Evolutionary conservation across 2,797 vertebrate species (phyloP).

Genomic region (Psittacula echo): DNA sequence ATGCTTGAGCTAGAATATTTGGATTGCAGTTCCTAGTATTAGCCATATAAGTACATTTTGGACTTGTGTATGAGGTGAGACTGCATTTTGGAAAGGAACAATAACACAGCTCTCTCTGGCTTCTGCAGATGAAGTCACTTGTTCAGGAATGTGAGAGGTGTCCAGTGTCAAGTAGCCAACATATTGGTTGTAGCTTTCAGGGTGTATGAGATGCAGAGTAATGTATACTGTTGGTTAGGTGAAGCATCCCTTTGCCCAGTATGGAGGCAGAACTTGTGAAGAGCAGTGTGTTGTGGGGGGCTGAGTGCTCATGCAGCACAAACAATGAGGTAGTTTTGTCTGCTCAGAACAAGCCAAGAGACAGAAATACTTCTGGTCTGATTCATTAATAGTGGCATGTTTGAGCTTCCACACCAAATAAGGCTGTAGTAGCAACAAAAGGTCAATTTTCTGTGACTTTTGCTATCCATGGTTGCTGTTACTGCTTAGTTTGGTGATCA

Average conservation of each 20-base stretch:
- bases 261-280: not conserved
- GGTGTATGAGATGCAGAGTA: not conserved
- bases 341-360: not conserved
- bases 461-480: not conserved
- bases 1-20: not conserved
- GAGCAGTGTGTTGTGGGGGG: not conserved
- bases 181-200: not conserved
- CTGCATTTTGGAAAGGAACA: not conserved
- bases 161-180: not conserved
- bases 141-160: not conserved
- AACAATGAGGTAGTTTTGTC: not conserved
- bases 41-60: not conserved
- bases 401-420: conserved; percentile 55
- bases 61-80: not conserved
- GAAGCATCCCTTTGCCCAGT: not conserved
- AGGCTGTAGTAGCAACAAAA: conserved; percentile 22
- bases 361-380: conserved; percentile 39
- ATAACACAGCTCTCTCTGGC: not conserved
- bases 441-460: conserved; percentile 26
- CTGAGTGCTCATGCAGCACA: not conserved
- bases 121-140: not conserved
- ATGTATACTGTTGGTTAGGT: not conserved
- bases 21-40: not conserved
- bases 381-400: conserved; percentile 9
- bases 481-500: conserved; percentile 29